phyloP scores from a whole-genome alignment of 2,888 invertebrate genomes.

The Ornithoptera alexandrae region DNA sequence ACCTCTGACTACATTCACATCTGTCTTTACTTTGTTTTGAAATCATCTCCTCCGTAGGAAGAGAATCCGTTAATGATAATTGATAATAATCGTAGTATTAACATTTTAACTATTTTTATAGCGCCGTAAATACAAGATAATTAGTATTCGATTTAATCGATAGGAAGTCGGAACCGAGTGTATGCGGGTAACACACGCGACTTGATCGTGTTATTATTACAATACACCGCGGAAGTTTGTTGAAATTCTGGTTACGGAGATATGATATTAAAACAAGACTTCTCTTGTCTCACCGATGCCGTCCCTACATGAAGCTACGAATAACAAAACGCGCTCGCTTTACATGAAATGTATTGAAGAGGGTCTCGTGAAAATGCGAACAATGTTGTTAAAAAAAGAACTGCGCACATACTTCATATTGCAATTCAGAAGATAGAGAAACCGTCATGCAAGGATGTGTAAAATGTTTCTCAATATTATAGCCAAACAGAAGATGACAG shows the following conservation, averaged over 20 bases:
- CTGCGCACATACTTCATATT: background rate
- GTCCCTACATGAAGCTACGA: background rate
- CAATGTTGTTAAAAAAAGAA: background rate
- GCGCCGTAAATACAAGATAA: conserved; percentile 16
- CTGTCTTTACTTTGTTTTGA: too few relatives aligned
- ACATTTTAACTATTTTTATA: conserved; percentile 1
- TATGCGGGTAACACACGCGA: conserved; percentile 14
- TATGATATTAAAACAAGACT: background rate
- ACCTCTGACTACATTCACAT: too few relatives aligned
- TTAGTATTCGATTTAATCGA: conserved; percentile 5
- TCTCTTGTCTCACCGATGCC: background rate
- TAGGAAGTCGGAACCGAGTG: conserved; percentile 24
- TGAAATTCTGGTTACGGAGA: background rate
- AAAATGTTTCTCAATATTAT: too few relatives aligned
- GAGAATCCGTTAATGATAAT: background rate
- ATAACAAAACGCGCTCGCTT: background rate
- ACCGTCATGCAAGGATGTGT: too few relatives aligned
- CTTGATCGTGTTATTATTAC: conserved; percentile 18
- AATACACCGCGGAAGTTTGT: conserved; percentile 5
- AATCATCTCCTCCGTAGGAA: background rate
- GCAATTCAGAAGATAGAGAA: too few relatives aligned
- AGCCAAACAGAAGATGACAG: too few relatives aligned
- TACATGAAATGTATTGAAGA: background rate
- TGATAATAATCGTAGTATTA: background rate
- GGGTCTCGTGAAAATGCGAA: background rate